Base-by-base conservation (phyloP, 2,797 vertebrate species). In the Sternotherus odoratus region DNA sequence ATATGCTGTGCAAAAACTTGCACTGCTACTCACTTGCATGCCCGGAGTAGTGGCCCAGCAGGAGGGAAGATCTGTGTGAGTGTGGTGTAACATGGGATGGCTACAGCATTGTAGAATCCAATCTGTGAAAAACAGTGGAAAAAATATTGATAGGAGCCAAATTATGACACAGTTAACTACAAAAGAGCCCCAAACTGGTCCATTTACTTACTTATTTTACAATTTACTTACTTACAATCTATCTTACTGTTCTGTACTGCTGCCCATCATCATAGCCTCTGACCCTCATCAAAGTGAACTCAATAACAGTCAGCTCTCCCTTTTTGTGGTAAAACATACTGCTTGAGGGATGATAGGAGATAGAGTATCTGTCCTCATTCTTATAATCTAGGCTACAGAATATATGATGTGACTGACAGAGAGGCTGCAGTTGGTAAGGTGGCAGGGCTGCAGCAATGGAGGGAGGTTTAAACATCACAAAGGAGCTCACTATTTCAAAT, bases 91-190 rank as follows among this genome's bases (percentile, higher is more conserved):
- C 99, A 99, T 33, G 99, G 99, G 94, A 99, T 97, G 28, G 99
- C 99, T 89, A 99, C 99, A 49, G 99, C 99, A 88, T 99, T 99
- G 97, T 99, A 99, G 98, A 99, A 99, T 12, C 99, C 99, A 91
- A 99, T 98, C 99, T 99, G 91, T 23, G 66, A 50, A 95, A 84
- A 93, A 92, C 5, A 95, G 48, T 0, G 69, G 23, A 1, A 75
- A 33, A 81, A 7, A 2, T 85, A 53, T 26, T 33, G 86, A 53
- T 28, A 19, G 11, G 57, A 94, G 75, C 74, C 33, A 86, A 83
- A 92, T 28, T 77, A 48, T 17, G 79, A n/a, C 2, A 69, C 13
- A 85, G 16, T 17, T 51, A 92, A 86, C 3, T 91, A 56, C 3
- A 33, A 88, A 60, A 12, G 53, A 84, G 10, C 4, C 78, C 19